Evolutionary conservation across 2,888 invertebrate genomes (phyloP), one percentile per base, ranked within the genome.

Genomic region (Strigamia maritima): DNA sequence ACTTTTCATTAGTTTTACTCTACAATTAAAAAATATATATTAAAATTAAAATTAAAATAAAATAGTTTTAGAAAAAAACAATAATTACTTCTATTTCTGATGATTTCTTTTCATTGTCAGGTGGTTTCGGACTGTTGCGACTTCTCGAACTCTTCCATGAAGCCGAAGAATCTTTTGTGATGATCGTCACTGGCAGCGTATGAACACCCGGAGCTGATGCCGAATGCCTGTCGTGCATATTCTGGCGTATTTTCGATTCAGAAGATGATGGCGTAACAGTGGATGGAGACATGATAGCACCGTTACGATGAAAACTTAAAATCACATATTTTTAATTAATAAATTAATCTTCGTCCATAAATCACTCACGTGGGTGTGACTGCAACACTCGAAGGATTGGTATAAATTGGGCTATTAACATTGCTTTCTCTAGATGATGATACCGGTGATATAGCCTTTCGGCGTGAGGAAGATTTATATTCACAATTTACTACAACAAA

Each of bases 331-430:
- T 31, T 31, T 4, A 31, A 31, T 31, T 31, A 26, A 65, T 26
- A 14, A 14, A 14, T 3, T n/a, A 49, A 24, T 12, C 19, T 60
- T 6, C 10, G 22, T 3, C 19, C 22, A 60, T 10, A 65, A 65
- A 26, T 65, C 28, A 65, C 26, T 65, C 16, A 65, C 65, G 65
- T 65, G 14, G 28, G 16, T 24, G 65, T 65, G 26, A 65, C 65
- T 12, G 26, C 26, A 26, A 65, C 65, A 26, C 28, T 65, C 28
- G 65, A 28, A 65, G 65, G 49, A 49, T 49, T 65, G 12, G 65
- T 65, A 26, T 65, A 65, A 65, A 65, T 65, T 65, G 65, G 65
- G 24, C 65, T 65, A 26, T 65, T 65, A 28, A 65, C 65, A 26
- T 24, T 65, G 0, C 65, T 65, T 26, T 65, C 65, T n/a, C 49